Evolutionary conservation across 1,140 invertebrate species (phyloP).

Genomic region (Drosophila dunni): DNA sequence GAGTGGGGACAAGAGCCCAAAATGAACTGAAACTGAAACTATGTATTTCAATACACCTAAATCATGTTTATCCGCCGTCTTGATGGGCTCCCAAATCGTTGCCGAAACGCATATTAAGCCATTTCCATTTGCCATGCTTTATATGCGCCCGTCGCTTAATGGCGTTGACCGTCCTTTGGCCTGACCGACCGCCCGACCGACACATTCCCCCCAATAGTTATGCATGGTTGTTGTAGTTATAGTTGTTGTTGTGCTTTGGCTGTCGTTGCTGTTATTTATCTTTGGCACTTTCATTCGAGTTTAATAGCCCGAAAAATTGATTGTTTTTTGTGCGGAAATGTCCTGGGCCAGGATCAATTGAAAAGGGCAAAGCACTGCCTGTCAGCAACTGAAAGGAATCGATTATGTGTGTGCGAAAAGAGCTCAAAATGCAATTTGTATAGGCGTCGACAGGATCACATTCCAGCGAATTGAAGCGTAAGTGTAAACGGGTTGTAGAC

Average conservation of each 20-base stretch:
- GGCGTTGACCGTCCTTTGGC: not conserved
- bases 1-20: conserved; percentile 5
- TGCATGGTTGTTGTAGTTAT: conserved; percentile 45
- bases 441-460: conserved; percentile 48
- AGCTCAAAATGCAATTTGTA: conserved; percentile 69
- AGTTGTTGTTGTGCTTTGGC: conserved; percentile 67
- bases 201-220: conserved; percentile 19
- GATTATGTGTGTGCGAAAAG: conserved; percentile 72
- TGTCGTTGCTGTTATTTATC: conserved; percentile 83
- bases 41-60: conserved; percentile 79
- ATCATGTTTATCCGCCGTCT: conserved; percentile 77
- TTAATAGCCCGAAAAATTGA: conserved; percentile 84
- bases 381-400: conserved; percentile 72
- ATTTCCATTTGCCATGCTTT: conserved; percentile 64
- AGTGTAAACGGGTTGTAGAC: conserved; percentile 75
- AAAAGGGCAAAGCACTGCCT: conserved; percentile 38
- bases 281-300: conserved; percentile 84
- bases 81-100: conserved; percentile 58
- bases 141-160: conserved; percentile 44
- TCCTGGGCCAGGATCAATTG: conserved; percentile 27
- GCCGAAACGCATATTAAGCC: conserved; percentile 71
- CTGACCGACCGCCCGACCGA: not conserved
- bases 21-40: conserved; percentile 56
- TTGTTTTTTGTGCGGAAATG: conserved; percentile 82
- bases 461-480: conserved; percentile 74